Percentiles rank a stretch among this genome's conserved stretches.
phyloP scores from a whole-genome alignment of 2,113 vertebrate species.

The Fulica atra region DNA sequence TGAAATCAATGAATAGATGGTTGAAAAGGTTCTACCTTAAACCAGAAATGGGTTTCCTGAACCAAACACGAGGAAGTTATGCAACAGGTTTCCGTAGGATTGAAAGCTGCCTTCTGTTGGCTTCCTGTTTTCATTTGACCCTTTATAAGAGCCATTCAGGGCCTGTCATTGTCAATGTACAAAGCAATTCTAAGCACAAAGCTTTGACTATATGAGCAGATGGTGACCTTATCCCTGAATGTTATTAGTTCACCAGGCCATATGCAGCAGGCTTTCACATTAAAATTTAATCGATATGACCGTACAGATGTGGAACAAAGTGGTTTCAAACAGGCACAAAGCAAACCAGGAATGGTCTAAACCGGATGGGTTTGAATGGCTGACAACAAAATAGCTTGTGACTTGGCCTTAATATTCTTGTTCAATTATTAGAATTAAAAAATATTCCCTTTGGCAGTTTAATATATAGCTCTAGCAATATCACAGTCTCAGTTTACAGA shows the following conservation, averaged over 20 bases:
- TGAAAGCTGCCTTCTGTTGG: constrained; percentile 17
- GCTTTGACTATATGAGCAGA: constrained; percentile 51
- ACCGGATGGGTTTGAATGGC: background rate
- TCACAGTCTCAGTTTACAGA: background rate
- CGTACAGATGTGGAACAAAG: constrained; percentile 35
- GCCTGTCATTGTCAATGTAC: background rate
- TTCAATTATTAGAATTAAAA: background rate
- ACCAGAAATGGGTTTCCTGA: background rate
- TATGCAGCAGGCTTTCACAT: constrained; percentile 14
- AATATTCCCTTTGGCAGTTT: background rate
- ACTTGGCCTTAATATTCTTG: background rate
- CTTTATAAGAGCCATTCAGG: background rate
- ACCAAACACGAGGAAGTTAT: background rate
- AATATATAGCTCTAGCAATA: background rate
- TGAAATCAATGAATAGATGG: background rate
- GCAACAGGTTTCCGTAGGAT: background rate
- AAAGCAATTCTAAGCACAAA: constrained; percentile 44
- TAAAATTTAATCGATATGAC: constrained; percentile 59
- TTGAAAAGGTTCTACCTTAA: background rate
- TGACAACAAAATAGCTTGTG: constrained; percentile 27
- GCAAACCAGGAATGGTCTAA: constrained; percentile 19
- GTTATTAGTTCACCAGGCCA: background rate
- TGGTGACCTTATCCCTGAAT: constrained; percentile 50
- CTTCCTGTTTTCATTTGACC: constrained; percentile 18
- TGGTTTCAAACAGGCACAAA: constrained; percentile 11